Conservation (phyloP, 2,113 vertebrate genomes). For the Colius striatus region DNA sequence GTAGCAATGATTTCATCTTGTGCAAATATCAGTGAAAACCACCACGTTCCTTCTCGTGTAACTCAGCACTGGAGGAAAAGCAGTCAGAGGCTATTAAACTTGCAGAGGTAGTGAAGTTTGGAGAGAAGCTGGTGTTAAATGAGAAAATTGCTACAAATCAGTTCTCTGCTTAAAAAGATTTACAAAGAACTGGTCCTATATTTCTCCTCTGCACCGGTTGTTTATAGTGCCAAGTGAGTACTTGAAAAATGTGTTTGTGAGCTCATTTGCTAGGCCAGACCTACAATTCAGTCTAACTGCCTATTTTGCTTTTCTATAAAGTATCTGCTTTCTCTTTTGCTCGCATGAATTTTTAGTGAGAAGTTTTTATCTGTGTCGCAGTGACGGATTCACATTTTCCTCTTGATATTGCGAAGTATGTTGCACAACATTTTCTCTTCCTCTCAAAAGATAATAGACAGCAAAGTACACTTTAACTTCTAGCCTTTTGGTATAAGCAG, state of each 20-base stretch:
- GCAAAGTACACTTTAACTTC: background rate
- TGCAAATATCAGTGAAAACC: background rate
- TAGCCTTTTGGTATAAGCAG: background rate
- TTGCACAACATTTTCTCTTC: background rate
- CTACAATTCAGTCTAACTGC: background rate
- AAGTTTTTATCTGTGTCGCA: background rate
- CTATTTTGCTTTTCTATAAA: background rate
- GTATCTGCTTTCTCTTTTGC: background rate
- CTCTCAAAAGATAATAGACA: background rate
- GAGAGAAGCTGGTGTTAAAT: background rate
- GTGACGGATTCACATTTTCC: background rate
- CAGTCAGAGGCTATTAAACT: background rate
- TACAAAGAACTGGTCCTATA: background rate
- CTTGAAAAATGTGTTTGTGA: background rate
- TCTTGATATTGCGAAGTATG: background rate
- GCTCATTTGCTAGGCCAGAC: background rate
- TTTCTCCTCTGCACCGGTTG: background rate
- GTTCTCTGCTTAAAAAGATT: background rate
- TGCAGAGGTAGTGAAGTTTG: background rate
- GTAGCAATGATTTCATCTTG: background rate
- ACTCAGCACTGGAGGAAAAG: background rate
- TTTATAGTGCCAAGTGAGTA: fast-evolving
- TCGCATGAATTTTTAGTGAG: background rate
- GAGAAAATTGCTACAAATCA: background rate
- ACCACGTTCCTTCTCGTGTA: background rate